Conservation (phyloP, 2,888 invertebrate species). For the Dorcus hopei region DNA sequence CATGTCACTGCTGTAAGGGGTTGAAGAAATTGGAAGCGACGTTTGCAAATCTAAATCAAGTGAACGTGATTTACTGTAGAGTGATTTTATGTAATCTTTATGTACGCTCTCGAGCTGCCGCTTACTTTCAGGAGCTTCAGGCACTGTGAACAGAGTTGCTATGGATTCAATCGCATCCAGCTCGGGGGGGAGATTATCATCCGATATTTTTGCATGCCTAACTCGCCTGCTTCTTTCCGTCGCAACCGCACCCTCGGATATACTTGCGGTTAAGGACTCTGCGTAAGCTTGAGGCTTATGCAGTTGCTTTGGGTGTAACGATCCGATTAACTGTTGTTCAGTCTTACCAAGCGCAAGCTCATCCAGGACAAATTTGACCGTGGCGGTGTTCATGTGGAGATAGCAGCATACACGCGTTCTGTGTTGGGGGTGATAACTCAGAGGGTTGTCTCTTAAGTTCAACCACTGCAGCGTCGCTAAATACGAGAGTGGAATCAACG, state of each 20-base stretch:
- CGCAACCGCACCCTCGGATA: neutral
- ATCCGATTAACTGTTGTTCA: conserved; percentile 53
- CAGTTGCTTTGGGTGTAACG: conserved; percentile 38
- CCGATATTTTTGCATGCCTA: conserved; percentile 33
- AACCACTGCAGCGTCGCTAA: conserved; percentile 55
- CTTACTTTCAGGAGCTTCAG: neutral
- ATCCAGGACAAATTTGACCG: conserved; percentile 56
- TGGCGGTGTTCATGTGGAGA: conserved; percentile 55
- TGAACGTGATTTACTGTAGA: conserved; percentile 13
- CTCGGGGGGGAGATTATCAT: conserved; percentile 22
- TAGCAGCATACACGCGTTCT: conserved; percentile 54
- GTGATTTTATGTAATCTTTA: conserved; percentile 14
- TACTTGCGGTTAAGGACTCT: neutral
- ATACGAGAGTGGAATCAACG: conserved; percentile 54
- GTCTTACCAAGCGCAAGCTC: conserved; percentile 51
- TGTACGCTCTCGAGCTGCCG: neutral
- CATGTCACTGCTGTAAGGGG: conserved; percentile 3
- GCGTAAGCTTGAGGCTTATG: neutral
- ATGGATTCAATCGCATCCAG: neutral
- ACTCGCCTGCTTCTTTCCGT: conserved; percentile 27
- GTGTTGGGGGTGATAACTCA: conserved; percentile 61
- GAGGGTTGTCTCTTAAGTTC: conserved; percentile 60
- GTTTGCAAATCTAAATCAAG: conserved; percentile 5
- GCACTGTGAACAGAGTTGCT: neutral
- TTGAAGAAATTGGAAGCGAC: conserved; percentile 9